Conservation (phyloP, 2,888 invertebrate genomes). For the Phasia obesa region DNA sequence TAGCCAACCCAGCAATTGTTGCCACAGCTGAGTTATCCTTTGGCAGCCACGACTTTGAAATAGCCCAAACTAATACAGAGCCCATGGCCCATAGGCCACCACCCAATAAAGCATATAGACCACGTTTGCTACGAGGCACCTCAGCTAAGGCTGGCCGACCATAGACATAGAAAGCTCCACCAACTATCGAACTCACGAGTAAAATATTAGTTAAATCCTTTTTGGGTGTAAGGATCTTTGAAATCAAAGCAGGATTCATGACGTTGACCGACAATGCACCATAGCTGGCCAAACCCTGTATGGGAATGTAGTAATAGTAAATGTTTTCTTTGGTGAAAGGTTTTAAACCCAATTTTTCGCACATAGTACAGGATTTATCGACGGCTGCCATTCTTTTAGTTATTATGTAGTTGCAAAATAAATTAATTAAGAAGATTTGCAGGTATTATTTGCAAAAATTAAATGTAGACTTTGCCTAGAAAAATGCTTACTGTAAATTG, state of each 20-base stretch:
- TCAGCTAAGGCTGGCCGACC: slow-evolving; percentile 89
- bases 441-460: slow-evolving; percentile 18
- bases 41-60: slow-evolving; percentile 88
- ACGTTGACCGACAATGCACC: slow-evolving; percentile 91
- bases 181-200: slow-evolving; percentile 90
- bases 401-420: slow-evolving; percentile 17
- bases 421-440: slow-evolving; percentile 29
- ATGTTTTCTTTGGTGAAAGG: slow-evolving; percentile 89
- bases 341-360: slow-evolving; percentile 83
- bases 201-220: slow-evolving; percentile 91
- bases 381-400: slow-evolving; percentile 25
- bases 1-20: slow-evolving; percentile 79
- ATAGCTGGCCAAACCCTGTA: slow-evolving; percentile 89
- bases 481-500: slow-evolving; percentile 61
- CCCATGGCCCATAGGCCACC: slow-evolving; percentile 94
- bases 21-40: slow-evolving; percentile 77
- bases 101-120: slow-evolving; percentile 87
- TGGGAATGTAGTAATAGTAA: slow-evolving; percentile 89
- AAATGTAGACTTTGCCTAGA: slow-evolving; percentile 23
- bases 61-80: slow-evolving; percentile 94
- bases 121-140: slow-evolving; percentile 85
- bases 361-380: slow-evolving; percentile 76
- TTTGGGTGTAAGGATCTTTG: slow-evolving; percentile 84
- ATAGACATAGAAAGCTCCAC: slow-evolving; percentile 92
- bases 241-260: slow-evolving; percentile 91